Evolutionary conservation across 2,797 vertebrate genomes (phyloP).

Genomic region (Gambelia wislizenii): DNA sequence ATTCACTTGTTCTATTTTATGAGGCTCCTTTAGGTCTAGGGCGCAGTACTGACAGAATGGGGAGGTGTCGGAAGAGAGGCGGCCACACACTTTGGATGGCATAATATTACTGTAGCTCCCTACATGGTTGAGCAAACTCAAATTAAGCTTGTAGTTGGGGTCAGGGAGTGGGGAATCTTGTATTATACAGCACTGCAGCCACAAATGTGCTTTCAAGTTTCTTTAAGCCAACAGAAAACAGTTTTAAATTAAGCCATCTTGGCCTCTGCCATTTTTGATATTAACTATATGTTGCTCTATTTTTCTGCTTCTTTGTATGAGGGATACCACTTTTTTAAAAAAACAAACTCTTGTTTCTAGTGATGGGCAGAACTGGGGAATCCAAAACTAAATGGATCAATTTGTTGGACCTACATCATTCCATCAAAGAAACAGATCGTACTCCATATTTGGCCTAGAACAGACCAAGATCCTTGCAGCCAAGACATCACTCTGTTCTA

Average conservation of each 20-base stretch:
- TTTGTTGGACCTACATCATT: background rate
- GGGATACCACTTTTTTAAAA: no score
- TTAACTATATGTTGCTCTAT: constrained; percentile 57
- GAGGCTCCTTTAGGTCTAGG: constrained; percentile 22
- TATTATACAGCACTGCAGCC: constrained; percentile 51
- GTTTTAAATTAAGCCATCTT: constrained; percentile 57
- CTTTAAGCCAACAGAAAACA: constrained; percentile 58
- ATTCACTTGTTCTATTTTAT: constrained; percentile 56
- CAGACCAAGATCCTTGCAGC: background rate
- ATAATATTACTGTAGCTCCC: background rate
- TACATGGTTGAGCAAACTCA: constrained; percentile 20
- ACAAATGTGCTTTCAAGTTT: constrained; percentile 55
- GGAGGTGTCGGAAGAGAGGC: background rate
- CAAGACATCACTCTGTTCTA: background rate
- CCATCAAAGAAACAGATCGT: background rate
- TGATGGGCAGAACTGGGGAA: background rate
- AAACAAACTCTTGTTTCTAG: background rate
- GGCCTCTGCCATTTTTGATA: constrained; percentile 49
- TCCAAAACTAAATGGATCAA: background rate
- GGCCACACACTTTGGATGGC: rapidly evolving
- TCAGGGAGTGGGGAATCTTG: constrained; percentile 27
- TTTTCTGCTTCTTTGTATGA: constrained; percentile 59
- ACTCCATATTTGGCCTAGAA: background rate
- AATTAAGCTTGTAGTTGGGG: constrained; percentile 5
- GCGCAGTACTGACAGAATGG: background rate